These are phyloP conservation scores for Zosterops japonicus DNA, from an alignment of 2,113 vertebrate species.

Conservation along the genomic window DNA sequence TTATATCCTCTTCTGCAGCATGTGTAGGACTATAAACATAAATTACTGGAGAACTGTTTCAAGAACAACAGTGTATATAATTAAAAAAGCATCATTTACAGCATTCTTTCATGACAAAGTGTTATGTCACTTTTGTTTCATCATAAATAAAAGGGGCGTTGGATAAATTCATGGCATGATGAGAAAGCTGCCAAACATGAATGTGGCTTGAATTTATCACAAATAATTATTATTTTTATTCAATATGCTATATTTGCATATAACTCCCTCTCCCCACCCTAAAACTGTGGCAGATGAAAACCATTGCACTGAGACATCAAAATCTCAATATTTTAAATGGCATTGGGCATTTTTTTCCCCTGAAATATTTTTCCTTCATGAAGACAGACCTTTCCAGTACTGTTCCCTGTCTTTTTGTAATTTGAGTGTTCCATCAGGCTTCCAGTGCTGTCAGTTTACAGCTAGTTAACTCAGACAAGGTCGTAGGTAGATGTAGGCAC, in stretches of 20 bases:
- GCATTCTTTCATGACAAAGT: conserved; percentile 65
- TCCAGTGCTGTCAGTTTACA: neutral
- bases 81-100: conserved; percentile 67
- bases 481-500: neutral
- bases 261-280: neutral
- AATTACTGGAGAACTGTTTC: conserved; percentile 61
- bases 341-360: rapidly evolving
- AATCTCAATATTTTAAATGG: neutral
- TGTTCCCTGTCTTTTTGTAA: neutral
- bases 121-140: conserved; percentile 71
- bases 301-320: neutral
- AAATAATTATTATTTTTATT: conserved; percentile 55
- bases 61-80: conserved; percentile 55
- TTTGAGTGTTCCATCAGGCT: neutral
- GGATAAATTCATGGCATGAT: conserved; percentile 64
- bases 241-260: neutral
- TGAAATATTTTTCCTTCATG: neutral
- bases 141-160: conserved; percentile 70
- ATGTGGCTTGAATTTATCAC: conserved; percentile 65
- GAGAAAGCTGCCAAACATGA: conserved; percentile 61
- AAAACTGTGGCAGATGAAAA: neutral
- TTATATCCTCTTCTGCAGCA: conserved; percentile 4
- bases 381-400: neutral
- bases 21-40: conserved; percentile 20
- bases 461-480: neutral